Percentiles rank a stretch among this genome's conserved stretches.
These are phyloP conservation scores for Neolamprologus kungweensis DNA, from an alignment of 2,113 vertebrate species.

Conservation along the genomic window DNA sequence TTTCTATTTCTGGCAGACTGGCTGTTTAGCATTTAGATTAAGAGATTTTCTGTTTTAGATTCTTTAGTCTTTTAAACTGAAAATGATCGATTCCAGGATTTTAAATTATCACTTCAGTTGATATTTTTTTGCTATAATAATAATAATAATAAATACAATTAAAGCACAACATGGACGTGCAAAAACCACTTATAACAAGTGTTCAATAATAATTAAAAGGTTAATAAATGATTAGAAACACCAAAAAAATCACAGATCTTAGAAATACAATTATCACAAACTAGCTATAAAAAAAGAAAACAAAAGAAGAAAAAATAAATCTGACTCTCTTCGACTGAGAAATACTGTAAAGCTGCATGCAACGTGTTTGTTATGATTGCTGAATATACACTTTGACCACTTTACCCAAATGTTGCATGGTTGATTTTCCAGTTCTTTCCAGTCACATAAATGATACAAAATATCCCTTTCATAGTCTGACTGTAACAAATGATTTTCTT, in stretches of 20 bases:
- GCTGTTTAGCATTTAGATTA: not conserved
- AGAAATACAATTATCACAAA: not conserved
- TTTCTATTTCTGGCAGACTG: not conserved
- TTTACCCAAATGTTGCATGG: not conserved
- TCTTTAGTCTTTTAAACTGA: not conserved
- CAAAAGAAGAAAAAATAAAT: not conserved
- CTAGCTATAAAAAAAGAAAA: not conserved
- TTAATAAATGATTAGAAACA: not conserved
- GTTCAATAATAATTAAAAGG: not conserved
- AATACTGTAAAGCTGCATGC: not conserved
- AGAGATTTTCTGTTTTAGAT: not conserved
- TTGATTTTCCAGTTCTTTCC: not conserved
- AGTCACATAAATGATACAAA: constrained; percentile 10
- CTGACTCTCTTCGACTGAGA: not conserved
- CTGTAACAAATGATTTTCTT: not conserved
- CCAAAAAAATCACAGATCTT: not conserved
- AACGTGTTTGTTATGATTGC: not conserved
- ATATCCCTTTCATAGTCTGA: not conserved
- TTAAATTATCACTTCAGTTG: not conserved
- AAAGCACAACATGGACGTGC: not conserved
- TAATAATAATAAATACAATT: not conserved
- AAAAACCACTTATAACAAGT: not conserved
- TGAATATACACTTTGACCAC: constrained; percentile 4
- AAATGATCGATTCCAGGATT: not conserved
- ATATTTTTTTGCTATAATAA: not conserved